These are phyloP conservation scores for Augochlorella aurata DNA, from an alignment of 2,888 invertebrate genomes.

Conservation along the genomic window DNA sequence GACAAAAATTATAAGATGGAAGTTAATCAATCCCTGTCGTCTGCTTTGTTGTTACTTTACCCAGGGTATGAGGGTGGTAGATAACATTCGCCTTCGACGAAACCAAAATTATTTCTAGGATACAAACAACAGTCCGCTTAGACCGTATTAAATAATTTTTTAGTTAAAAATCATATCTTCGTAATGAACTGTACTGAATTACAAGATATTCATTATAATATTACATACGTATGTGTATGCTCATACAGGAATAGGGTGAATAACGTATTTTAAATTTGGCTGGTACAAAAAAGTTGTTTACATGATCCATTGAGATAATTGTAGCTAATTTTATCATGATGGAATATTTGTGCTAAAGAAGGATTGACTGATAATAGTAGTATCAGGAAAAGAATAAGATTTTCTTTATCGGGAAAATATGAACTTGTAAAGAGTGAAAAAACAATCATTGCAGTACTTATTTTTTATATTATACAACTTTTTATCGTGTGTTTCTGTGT, in stretches of 20 bases:
- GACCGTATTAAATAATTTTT: constrained; percentile 32
- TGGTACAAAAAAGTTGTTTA: constrained; percentile 28
- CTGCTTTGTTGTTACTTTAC: constrained; percentile 85
- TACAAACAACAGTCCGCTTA: background rate
- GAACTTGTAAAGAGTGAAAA: background rate
- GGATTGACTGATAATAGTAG: constrained; percentile 29
- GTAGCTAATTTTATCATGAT: constrained; percentile 30
- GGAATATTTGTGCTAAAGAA: constrained; percentile 18
- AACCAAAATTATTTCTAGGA: constrained; percentile 4
- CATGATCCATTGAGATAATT: constrained; percentile 9
- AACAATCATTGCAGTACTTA: constrained; percentile 31
- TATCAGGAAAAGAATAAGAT: constrained; percentile 9
- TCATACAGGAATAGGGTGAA: constrained; percentile 5
- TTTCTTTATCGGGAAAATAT: background rate
- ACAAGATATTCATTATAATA: constrained; percentile 26
- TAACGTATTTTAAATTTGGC: constrained; percentile 22
- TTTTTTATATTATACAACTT: constrained; percentile 35
- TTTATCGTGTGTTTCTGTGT: constrained; percentile 12
- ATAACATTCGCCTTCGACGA: constrained; percentile 41
- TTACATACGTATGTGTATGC: background rate
- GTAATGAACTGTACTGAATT: constrained; percentile 21
- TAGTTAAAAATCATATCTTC: constrained; percentile 23
- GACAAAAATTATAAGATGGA: constrained; percentile 83
- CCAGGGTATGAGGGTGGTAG: constrained; percentile 86
- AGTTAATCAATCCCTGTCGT: constrained; percentile 84